These are phyloP conservation scores for Actias luna DNA, from an alignment of 2,888 invertebrate genomes.

Conservation along the genomic window DNA sequence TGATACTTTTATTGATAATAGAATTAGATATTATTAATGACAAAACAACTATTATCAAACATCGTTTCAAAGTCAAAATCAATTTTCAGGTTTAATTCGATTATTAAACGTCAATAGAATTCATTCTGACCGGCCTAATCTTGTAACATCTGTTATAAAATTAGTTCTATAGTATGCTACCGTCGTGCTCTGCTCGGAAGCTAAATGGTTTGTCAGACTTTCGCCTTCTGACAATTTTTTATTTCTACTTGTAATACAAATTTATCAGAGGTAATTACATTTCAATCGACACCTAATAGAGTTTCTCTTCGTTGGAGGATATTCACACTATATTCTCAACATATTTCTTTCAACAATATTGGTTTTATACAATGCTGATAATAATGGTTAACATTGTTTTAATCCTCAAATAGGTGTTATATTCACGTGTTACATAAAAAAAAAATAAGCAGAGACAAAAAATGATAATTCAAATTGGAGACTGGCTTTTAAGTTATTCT, in stretches of 20 bases:
- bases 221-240: constrained; percentile 32
- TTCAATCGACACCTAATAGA: constrained; percentile 38
- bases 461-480: neutral
- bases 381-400: neutral
- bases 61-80: constrained; percentile 27
- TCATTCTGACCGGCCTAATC: constrained; percentile 32
- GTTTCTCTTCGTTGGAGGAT: constrained; percentile 28
- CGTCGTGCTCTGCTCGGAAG: constrained; percentile 29
- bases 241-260: constrained; percentile 34
- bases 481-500: neutral
- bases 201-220: constrained; percentile 39
- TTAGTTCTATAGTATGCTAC: constrained; percentile 28
- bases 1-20: constrained; percentile 15
- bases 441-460: neutral
- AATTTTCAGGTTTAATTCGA: constrained; percentile 27
- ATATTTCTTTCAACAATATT: constrained; percentile 17
- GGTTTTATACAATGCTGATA: constrained; percentile 5
- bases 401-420: too few species aligned
- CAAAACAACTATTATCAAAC: constrained; percentile 26
- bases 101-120: constrained; percentile 23
- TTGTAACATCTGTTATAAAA: constrained; percentile 30
- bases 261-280: constrained; percentile 41
- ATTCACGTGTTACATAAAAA: too few species aligned
- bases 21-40: constrained; percentile 16
- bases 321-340: constrained; percentile 11